phyloP scores from a whole-genome alignment of 2,797 vertebrate species.

The Sebastes hubbsi region DNA sequence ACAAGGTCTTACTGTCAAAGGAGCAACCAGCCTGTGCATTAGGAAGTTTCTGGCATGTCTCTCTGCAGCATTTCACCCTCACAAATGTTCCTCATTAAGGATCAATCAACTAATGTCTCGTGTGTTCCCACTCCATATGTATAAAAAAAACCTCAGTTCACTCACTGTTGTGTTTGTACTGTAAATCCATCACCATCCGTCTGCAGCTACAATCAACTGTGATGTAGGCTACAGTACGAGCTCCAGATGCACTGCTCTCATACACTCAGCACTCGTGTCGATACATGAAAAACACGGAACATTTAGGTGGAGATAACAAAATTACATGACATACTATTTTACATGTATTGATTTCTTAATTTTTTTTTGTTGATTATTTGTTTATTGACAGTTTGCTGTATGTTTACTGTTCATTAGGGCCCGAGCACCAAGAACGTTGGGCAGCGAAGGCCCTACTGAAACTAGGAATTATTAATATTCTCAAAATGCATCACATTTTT shows the following conservation, averaged over 20 bases:
- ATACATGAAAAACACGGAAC: not conserved
- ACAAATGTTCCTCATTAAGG: constrained; percentile 6
- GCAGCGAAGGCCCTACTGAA: no score
- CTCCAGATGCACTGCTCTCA: not conserved
- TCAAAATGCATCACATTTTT: no score
- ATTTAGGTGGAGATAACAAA: not conserved
- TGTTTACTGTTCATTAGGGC: no score
- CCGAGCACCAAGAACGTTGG: no score
- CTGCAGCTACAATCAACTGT: not conserved
- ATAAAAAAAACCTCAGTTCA: not conserved
- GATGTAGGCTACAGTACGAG: not conserved
- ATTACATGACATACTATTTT: not conserved
- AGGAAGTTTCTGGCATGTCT: not conserved
- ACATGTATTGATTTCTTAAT: not conserved
- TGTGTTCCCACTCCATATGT: not conserved
- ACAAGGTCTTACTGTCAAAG: not conserved
- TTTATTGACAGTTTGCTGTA: no score
- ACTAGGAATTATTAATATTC: no score
- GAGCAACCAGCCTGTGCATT: not conserved
- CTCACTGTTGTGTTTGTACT: not conserved
- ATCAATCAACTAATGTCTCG: not conserved
- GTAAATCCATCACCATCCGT: constrained; percentile 10
- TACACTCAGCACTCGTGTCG: not conserved
- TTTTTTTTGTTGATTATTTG: no score
- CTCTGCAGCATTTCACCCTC: not conserved